These are phyloP conservation scores for Noctua comes DNA, from an alignment of 2,888 invertebrate species.

Conservation along the genomic window DNA sequence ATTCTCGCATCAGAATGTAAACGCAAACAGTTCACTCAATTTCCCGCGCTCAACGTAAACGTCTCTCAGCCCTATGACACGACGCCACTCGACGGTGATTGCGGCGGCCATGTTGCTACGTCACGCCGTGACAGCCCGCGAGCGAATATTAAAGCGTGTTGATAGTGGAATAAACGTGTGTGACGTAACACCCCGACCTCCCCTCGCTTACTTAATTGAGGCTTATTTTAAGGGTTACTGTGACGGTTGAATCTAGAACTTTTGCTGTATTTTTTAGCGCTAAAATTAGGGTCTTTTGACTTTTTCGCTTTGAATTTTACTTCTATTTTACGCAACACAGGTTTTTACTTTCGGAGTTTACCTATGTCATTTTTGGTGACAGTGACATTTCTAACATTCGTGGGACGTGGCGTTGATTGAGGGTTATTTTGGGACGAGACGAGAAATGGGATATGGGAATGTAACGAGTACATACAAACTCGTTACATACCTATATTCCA, in stretches of 20 bases:
- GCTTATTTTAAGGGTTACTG: constrained; percentile 51
- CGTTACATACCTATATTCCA: too few species aligned
- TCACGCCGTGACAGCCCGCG: constrained; percentile 70
- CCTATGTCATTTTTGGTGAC: constrained; percentile 51
- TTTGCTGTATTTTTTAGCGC: constrained; percentile 1
- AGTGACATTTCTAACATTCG: constrained; percentile 25
- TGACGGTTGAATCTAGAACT: constrained; percentile 19
- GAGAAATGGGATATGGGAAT: not conserved
- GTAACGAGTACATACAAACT: not conserved
- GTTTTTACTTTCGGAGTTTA: constrained; percentile 45
- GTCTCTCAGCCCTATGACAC: constrained; percentile 62
- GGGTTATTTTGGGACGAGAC: constrained; percentile 22
- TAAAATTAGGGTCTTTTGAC: constrained; percentile 23
- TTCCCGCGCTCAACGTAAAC: constrained; percentile 60
- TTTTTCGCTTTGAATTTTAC: constrained; percentile 26
- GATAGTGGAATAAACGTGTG: constrained; percentile 64
- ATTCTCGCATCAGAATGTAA: constrained; percentile 46
- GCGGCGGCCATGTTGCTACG: constrained; percentile 76
- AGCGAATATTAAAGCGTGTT: constrained; percentile 69
- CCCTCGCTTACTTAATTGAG: constrained; percentile 58
- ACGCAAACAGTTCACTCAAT: constrained; percentile 57
- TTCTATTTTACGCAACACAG: constrained; percentile 34
- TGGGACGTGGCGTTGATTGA: constrained; percentile 31
- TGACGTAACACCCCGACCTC: constrained; percentile 55
- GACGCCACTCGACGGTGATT: constrained; percentile 68